A percentile compares a stretch with the other conserved stretches of the same genome.
phyloP scores from a whole-genome alignment of 2,888 invertebrate species.

The Drosophila melanosoma region DNA sequence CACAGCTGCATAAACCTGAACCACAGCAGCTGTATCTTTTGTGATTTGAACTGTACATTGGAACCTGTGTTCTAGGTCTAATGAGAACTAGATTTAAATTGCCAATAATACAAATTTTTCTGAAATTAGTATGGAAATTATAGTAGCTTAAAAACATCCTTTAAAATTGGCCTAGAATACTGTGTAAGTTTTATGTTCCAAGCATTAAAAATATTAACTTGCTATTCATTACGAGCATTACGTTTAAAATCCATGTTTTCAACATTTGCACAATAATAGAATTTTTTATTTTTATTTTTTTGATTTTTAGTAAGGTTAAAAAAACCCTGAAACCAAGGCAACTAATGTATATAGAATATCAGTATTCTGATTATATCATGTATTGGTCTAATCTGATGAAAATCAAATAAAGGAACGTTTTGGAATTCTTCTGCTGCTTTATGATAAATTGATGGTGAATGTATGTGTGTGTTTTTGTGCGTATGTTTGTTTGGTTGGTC shows the following conservation, averaged over 20 bases:
- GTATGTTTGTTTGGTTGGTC: constrained; percentile 22
- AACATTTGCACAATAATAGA: neutral
- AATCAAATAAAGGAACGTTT: constrained; percentile 11
- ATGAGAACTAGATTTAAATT: neutral
- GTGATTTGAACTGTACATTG: constrained; percentile 1
- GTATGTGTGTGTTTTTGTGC: neutral
- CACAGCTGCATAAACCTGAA: constrained; percentile 46
- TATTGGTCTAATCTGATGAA: neutral
- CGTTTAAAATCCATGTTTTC: neutral
- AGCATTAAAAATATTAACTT: neutral
- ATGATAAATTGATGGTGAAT: constrained; percentile 11
- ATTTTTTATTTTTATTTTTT: neutral
- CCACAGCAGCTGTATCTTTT: constrained; percentile 12
- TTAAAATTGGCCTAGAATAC: neutral
- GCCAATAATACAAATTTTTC: neutral
- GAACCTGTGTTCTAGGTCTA: neutral
- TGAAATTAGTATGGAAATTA: neutral
- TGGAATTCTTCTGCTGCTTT: constrained; percentile 12
- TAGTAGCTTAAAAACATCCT: neutral
- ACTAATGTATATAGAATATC: neutral
- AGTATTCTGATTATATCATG: no score
- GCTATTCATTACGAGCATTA: neutral
- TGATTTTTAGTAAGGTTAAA: neutral
- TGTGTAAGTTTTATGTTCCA: neutral
- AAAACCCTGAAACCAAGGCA: neutral